phyloP scores from a whole-genome alignment of 2,888 invertebrate genomes.

The Metellina segmentata region DNA sequence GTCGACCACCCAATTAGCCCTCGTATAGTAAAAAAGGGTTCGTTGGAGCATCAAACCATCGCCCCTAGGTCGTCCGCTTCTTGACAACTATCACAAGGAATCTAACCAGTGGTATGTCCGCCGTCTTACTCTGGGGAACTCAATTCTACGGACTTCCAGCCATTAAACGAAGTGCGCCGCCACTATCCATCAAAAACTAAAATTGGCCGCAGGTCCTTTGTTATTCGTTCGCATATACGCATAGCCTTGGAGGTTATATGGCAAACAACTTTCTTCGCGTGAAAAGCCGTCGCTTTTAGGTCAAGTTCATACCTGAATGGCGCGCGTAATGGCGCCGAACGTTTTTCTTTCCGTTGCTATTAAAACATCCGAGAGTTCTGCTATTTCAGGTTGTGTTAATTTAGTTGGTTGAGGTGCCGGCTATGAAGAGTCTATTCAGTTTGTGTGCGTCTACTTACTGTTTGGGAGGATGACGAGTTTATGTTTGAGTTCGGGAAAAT shows the following conservation, averaged over 20 bases:
- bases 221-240: not conserved
- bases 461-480: no score
- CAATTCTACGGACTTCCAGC: not conserved
- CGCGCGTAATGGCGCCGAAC: no score
- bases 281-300: constrained; percentile 7
- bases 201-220: not conserved
- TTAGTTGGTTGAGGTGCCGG: no score
- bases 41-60: no score
- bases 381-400: no score
- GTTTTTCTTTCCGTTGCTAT: no score
- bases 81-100: not conserved
- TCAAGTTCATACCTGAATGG: constrained; percentile 5
- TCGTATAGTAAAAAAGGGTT: no score
- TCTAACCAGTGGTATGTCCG: not conserved
- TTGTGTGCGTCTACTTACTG: no score
- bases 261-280: not conserved
- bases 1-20: no score
- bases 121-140: not conserved
- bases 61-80: not conserved
- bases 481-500: no score
- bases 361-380: no score
- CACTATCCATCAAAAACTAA: not conserved
- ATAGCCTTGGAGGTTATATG: not conserved
- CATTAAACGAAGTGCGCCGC: not conserved
- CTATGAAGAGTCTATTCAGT: no score